A percentile compares a stretch with the other conserved stretches of the same genome.
Conservation (phyloP, 2,113 vertebrate species). For the Hippocampus guttulatus region DNA sequence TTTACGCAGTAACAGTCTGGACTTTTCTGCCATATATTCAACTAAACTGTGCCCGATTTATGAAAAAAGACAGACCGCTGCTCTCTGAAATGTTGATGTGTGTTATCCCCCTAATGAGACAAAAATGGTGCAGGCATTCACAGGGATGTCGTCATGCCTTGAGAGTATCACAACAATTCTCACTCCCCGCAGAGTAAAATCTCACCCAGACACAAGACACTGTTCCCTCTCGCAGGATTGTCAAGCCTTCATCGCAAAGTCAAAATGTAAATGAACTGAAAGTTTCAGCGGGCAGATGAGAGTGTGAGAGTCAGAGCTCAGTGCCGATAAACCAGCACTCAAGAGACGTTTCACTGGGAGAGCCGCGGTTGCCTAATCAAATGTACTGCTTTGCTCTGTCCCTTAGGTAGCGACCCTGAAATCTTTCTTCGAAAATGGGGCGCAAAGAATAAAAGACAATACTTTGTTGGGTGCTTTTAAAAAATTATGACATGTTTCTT, state of each 20-base stretch:
- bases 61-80: background rate
- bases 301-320: conserved; percentile 16
- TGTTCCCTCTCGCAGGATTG: conserved; percentile 35
- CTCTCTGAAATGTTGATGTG: conserved; percentile 4
- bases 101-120: conserved; percentile 15
- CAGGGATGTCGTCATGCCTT: conserved; percentile 10
- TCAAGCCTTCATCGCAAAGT: conserved; percentile 32
- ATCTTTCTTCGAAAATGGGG: conserved; percentile 9
- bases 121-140: conserved; percentile 14
- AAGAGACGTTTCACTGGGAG: conserved; percentile 22
- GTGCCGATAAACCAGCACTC: conserved; percentile 44
- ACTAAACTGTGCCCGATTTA: background rate
- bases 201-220: conserved; percentile 21
- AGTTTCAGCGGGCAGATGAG: conserved; percentile 22
- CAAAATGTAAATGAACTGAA: conserved; percentile 43
- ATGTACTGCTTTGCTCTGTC: conserved; percentile 27
- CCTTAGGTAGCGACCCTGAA: conserved; percentile 20
- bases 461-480: conserved; percentile 55
- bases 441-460: conserved; percentile 1
- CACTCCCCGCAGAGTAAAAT: conserved; percentile 25
- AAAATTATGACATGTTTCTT: conserved; percentile 38
- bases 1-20: no score
- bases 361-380: conserved; percentile 36
- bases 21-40: background rate
- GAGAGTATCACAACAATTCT: conserved; percentile 30